These are phyloP conservation scores for Thalassaphorura encarpata DNA, from an alignment of 1,140 invertebrate species.

Conservation along the genomic window DNA sequence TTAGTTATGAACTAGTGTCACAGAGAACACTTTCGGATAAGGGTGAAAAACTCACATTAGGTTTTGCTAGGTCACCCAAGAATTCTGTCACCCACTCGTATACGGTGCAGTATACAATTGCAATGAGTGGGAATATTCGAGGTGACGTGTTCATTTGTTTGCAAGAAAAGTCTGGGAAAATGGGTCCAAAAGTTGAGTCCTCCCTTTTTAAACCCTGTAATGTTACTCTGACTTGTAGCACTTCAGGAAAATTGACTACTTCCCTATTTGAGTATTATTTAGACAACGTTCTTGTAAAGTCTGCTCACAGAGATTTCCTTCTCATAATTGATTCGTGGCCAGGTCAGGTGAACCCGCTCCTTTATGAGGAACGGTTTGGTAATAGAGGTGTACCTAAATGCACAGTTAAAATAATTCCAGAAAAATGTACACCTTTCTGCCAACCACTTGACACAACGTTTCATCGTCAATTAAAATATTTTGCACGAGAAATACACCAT, in stretches of 20 bases:
- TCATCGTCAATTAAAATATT: conserved; percentile 12
- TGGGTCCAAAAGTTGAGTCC: conserved; percentile 4
- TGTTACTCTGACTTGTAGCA: conserved; percentile 1
- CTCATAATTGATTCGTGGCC: conserved; percentile 12
- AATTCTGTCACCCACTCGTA: conserved; percentile 14
- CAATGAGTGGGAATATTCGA: neutral
- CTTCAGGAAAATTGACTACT: conserved; percentile 13
- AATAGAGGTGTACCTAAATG: neutral
- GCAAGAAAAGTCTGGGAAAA: conserved; percentile 8
- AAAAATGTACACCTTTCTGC: conserved; percentile 1
- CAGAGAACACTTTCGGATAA: neutral
- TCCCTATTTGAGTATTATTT: conserved; percentile 3
- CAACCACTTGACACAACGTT: conserved; percentile 13
- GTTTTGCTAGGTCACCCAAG: conserved; percentile 11
- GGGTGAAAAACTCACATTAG: conserved; percentile 10
- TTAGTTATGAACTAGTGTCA: conserved; percentile 4
- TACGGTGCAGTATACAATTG: conserved; percentile 13
- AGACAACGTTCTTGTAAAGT: neutral
- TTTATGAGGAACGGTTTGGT: conserved; percentile 5
- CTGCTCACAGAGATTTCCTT: conserved; percentile 6
- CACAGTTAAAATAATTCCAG: conserved; percentile 8
- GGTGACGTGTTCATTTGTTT: conserved; percentile 15
- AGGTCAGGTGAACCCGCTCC: conserved; percentile 1
- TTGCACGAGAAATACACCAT: neutral
- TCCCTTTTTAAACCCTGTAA: neutral